Conservation (phyloP, 2,113 vertebrate genomes). For the Dasyurus viverrinus region DNA sequence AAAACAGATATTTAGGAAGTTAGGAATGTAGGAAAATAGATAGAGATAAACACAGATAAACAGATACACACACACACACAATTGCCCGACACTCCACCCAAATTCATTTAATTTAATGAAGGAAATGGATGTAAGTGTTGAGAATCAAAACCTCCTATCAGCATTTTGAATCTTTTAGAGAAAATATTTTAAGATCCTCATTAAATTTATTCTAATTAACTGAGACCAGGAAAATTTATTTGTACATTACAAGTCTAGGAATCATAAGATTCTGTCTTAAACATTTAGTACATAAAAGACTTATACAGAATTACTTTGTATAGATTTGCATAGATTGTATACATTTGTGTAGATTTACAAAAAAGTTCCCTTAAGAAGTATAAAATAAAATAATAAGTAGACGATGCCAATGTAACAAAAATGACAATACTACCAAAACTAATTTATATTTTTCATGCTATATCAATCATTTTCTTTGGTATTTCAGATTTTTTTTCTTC, state of each 20-base stretch:
- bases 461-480: neutral
- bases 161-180: constrained; percentile 42
- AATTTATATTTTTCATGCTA: too few species aligned
- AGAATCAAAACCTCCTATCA: constrained; percentile 26
- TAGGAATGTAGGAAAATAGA: too few species aligned
- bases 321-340: too few species aligned
- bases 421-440: too few species aligned
- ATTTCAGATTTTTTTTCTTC: neutral
- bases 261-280: neutral
- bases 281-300: neutral
- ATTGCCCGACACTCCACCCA: neutral
- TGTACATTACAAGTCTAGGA: neutral
- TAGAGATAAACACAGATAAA: too few species aligned
- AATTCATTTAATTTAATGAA: constrained; percentile 14
- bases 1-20: too few species aligned
- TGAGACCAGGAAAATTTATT: neutral
- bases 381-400: too few species aligned
- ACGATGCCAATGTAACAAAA: too few species aligned
- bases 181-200: constrained; percentile 51
- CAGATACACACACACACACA: too few species aligned
- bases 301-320: too few species aligned
- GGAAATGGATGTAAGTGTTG: constrained; percentile 25
- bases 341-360: too few species aligned
- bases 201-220: neutral
- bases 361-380: too few species aligned